Percentiles rank a stretch among this genome's conserved stretches.
Conservation (phyloP, 2,113 vertebrate species). For the Stictonetta naevosa region DNA sequence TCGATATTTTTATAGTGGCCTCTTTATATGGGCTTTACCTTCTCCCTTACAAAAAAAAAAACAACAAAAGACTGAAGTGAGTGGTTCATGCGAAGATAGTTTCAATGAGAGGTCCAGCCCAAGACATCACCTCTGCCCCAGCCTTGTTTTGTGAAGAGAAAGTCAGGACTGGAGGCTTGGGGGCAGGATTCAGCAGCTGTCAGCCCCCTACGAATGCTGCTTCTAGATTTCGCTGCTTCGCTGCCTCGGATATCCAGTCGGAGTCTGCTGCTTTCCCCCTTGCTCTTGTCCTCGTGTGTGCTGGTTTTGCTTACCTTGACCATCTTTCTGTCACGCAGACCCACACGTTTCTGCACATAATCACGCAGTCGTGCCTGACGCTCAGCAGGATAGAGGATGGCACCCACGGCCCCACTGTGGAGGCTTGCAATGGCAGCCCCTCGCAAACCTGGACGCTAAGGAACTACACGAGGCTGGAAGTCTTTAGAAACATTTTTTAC, state of each 20-base stretch:
- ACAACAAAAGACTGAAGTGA: neutral
- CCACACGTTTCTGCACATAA: constrained; percentile 89
- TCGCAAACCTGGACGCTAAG: constrained; percentile 86
- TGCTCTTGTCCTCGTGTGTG: neutral
- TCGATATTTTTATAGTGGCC: neutral
- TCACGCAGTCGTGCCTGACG: constrained; percentile 94
- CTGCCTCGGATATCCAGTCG: rapidly evolving
- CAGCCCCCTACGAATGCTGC: rapidly evolving
- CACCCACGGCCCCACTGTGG: constrained; percentile 85
- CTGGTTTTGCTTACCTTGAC: neutral
- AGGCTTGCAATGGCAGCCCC: constrained; percentile 85
- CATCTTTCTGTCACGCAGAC: constrained; percentile 80
- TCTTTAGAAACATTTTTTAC: constrained; percentile 88
- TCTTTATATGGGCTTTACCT: neutral
- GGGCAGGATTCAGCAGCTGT: rapidly evolving
- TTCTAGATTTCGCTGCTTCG: rapidly evolving
- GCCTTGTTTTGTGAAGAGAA: neutral
- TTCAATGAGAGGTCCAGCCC: neutral
- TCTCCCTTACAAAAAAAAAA: neutral
- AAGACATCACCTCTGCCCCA: neutral
- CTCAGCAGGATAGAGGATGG: constrained; percentile 86
- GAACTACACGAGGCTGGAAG: constrained; percentile 87
- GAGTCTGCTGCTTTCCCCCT: neutral
- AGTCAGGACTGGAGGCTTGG: rapidly evolving
- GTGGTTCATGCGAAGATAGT: neutral